A percentile compares a stretch with the other conserved stretches of the same genome.
phyloP scores from a whole-genome alignment of 2,113 vertebrate genomes.

The Charina bottae region DNA sequence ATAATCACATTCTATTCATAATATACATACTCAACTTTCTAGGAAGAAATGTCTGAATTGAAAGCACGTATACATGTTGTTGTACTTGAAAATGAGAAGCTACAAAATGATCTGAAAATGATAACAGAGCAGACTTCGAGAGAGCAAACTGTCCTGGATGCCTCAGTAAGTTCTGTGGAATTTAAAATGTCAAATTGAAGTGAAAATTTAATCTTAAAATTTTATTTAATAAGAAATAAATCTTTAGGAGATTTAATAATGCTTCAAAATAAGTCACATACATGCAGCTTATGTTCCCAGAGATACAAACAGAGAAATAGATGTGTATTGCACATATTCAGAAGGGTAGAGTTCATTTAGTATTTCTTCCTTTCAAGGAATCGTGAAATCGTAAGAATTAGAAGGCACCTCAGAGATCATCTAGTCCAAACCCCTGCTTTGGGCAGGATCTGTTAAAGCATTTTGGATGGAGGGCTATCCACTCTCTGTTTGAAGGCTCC shows the following conservation, averaged over 20 bases:
- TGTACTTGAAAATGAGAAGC: conserved; percentile 87
- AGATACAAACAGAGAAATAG: background rate
- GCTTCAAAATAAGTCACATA: background rate
- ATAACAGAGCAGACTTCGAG: conserved; percentile 75
- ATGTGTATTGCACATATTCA: background rate
- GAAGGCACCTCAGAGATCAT: background rate
- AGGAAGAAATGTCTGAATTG: conserved; percentile 89
- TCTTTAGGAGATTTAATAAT: background rate
- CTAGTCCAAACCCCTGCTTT: background rate
- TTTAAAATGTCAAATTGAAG: conserved; percentile 9
- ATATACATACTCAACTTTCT: conserved; percentile 35
- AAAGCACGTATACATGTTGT: conserved; percentile 82
- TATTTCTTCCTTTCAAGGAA: background rate
- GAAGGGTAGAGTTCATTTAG: background rate
- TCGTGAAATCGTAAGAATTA: background rate
- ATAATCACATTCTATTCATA: conserved; percentile 1
- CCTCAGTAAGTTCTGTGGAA: conserved; percentile 69
- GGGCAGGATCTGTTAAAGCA: background rate
- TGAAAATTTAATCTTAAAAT: background rate
- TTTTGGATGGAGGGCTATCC: background rate
- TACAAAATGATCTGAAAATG: conserved; percentile 80
- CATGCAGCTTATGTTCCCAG: background rate
- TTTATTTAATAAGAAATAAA: background rate
- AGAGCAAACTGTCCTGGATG: conserved; percentile 76
- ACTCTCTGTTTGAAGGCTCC: background rate